Conservation (phyloP, 2,113 vertebrate species). For the pig (Sus scrofa) region DNA sequence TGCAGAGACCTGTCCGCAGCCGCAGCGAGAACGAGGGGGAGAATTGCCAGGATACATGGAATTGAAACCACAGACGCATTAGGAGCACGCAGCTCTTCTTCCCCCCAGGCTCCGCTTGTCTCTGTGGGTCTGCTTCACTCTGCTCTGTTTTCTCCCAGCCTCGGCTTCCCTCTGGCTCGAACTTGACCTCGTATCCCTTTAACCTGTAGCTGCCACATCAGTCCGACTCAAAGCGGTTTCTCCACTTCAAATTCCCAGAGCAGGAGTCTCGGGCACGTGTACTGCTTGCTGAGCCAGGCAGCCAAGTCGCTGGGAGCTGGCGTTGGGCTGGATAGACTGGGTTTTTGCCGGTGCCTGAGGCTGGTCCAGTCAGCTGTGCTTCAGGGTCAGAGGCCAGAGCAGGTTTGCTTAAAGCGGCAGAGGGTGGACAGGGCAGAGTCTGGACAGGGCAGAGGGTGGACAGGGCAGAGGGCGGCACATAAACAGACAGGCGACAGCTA, state of each 20-base stretch:
- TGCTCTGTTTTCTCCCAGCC: background rate
- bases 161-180: background rate
- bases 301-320: background rate
- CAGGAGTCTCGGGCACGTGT: background rate
- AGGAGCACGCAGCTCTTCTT: background rate
- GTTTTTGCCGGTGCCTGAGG: background rate
- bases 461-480: background rate
- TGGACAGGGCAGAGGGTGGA: background rate
- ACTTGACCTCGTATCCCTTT: background rate
- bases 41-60: background rate
- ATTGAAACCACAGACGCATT: slow-evolving; percentile 22
- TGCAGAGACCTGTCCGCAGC: background rate
- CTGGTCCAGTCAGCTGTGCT: background rate
- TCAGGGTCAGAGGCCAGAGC: background rate
- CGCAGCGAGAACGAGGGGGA: background rate
- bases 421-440: background rate
- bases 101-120: background rate
- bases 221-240: slow-evolving; percentile 24
- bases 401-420: background rate
- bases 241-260: background rate
- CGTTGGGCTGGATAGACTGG: background rate
- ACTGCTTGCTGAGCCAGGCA: slow-evolving; percentile 21
- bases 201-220: background rate
- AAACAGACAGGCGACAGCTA: background rate
- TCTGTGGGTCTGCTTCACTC: background rate